Base-by-base conservation (phyloP, 2,113 vertebrate genomes). In the Anhinga rufa region DNA sequence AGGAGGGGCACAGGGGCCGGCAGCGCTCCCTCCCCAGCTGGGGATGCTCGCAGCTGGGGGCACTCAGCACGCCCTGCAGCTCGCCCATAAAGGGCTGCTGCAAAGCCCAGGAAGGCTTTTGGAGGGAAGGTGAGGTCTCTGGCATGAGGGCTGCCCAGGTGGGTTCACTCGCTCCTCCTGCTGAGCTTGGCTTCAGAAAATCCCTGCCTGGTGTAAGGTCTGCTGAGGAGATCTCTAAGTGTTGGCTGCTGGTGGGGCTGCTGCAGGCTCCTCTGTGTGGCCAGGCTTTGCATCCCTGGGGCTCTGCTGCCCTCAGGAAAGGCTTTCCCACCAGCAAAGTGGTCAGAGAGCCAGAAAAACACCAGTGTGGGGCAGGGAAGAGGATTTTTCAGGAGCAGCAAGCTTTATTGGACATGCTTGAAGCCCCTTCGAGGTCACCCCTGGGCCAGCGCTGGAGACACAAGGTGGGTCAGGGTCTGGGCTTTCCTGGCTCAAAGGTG, bases 361-460 rank as follows among this genome's bases (percentile, higher is more conserved):
- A 9, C 48, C 1, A 0, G 10, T 3, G 5, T 44, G 62, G 19
- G 46, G 29, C 61, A 26, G 17, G 20, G 17, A n/a, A 32, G 48
- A 64, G 32, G 57, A 31, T 46, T 64, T 14, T 38, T 14, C 42
- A 38, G 36, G 22, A 82, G 55, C 31, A 51, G 42, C 0, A 1
- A 69, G 24, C 31, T 40, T 42, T 7, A 7, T 2, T n/a, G 54
- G 9, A 34, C 1, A 0, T 2, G 1, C 1, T 1, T 14, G 77
- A 29, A 57, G 48, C 40, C 9, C 51, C 18, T 24, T 57, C 8
- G 0, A 15, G 31, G 55, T 62, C 40, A 10, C 7, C 18, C 15
- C 17, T 16, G 14, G 51, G 17, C 51, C 57, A 40, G 36, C 7
- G 3, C 64, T 40, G 57, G 36, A 82, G 44, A 46, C 14, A 54